A percentile compares a stretch with the other conserved stretches of the same genome.
These are phyloP conservation scores for Agonopterix subpropinquella DNA, from an alignment of 2,888 invertebrate genomes.

Conservation along the genomic window DNA sequence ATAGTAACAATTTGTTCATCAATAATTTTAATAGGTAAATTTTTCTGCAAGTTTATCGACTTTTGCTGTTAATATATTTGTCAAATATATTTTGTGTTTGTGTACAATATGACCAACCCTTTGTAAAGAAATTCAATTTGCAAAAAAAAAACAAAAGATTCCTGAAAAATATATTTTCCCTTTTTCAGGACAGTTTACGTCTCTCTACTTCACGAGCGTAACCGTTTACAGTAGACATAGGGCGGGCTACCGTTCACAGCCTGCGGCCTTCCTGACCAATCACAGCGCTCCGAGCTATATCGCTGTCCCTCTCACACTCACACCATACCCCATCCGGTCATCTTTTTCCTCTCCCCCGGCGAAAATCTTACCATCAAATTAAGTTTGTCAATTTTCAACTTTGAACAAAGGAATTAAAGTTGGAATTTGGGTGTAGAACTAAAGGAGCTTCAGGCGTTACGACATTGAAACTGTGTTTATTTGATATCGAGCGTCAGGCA, in stretches of 20 bases:
- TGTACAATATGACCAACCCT: too few relatives aligned
- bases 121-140: too few relatives aligned
- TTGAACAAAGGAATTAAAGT: slow-evolving; percentile 16
- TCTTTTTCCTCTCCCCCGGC: slow-evolving; percentile 69
- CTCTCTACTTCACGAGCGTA: slow-evolving; percentile 46
- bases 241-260: slow-evolving; percentile 77
- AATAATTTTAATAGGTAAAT: too few relatives aligned
- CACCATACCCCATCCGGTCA: slow-evolving; percentile 36
- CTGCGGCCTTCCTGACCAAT: slow-evolving; percentile 77
- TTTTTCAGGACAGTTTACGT: slow-evolving; percentile 28
- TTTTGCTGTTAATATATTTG: too few relatives aligned
- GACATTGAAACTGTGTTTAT: slow-evolving; percentile 54
- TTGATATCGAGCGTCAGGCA: slow-evolving; percentile 75
- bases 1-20: too few relatives aligned
- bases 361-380: slow-evolving; percentile 61
- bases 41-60: too few relatives aligned
- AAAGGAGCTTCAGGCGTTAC: slow-evolving; percentile 50
- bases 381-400: slow-evolving; percentile 33
- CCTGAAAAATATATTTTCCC: not conserved
- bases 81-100: too few relatives aligned
- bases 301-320: slow-evolving; percentile 40
- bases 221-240: slow-evolving; percentile 74
- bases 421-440: not conserved
- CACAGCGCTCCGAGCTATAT: slow-evolving; percentile 75
- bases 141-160: not conserved